Evolutionary conservation across 2,113 vertebrate species (phyloP), one percentile per base, ranked within the genome.

Genomic region (Eulemur rufifrons): DNA sequence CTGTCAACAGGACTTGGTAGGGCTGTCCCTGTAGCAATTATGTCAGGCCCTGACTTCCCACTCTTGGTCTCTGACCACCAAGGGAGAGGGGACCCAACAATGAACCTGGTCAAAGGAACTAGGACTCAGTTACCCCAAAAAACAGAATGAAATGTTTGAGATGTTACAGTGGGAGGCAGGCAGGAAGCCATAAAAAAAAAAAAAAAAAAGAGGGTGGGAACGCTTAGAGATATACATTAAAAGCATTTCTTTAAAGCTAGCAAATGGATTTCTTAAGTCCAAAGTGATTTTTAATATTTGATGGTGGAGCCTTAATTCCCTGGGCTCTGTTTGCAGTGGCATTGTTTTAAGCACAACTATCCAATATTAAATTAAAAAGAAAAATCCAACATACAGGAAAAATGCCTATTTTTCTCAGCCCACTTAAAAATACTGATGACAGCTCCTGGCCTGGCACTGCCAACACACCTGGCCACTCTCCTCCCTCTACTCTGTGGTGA

Each of bases 251-350:
- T 81, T 83, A 78, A 87, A 93, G 42, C 56, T 63, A 59, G 77
- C 86, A 95, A 95, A 74, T 93, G 61, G 68, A 66, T 95, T 91
- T 68, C 83, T 95, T 18, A 92, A 95, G 74, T 88, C 66, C 54
- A 90, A 76, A 86, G 90, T 96, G 54, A 90, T 96, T 92, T 97
- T 95, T 82, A 85, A 94, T 92, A 71, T 95, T 95, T 96, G 83
- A 69, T 71, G 17, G 39, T 34, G 0, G 73, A 83, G 12, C 27
- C 50, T 92, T 92, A 87, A 78, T 94, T 95, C 77, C 94, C 82
- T 63, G 29, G 71, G 76, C 63, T 97, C 45, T 21, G 39, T 77
- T 95, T 97, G 73, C 59, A 90, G 34, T 85, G 64, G 66, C 66
- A 50, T 94, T 95, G n/a, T 92, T 97, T 90, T 92, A 94, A 95